Base-by-base conservation (phyloP, 2,888 invertebrate genomes). In the Drosophila kokeensis region DNA sequence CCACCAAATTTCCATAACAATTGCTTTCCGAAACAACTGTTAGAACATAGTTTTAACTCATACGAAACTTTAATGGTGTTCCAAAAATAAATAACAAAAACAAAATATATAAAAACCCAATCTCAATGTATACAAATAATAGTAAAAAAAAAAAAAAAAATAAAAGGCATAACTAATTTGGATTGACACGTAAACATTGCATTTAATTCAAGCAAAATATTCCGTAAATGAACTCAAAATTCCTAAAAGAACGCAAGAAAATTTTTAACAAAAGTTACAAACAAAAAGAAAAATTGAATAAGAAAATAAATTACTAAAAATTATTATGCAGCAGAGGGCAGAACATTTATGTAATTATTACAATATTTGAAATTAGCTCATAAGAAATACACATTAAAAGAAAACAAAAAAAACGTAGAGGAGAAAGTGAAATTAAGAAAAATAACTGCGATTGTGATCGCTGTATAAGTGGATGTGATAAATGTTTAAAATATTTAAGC, bases 391-490 rank as follows among this genome's bases (percentile, higher is more conserved):
- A 68, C 72, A 66, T 69, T 78, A 82, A 77, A 73, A 27, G n/a
- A 65, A 71, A 67, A n/a, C n/a, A 52, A 58, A 42, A 55, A 58
- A 73, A 66, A 73, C 42, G 57, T 71, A 42, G 63, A 58, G 53
- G 54, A 67, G 52, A 58, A 81, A 74, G 67, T 73, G 69, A 69
- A 83, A 72, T 76, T 72, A 80, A 59, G 76, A 60, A 65, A 76
- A 81, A 85, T 75, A 89, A 83, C 82, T 83, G 87, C 91, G 90
- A 90, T 89, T 81, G 79, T 87, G 86, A 83, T 89, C 90, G 88
- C 86, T 82, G 87, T 90, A 85, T 90, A 92, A 91, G 90, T 92
- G 90, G 90, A 92, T 92, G 92, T 92, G 91, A 92, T 92, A 92
- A 89, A 91, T 92, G 92, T 92, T 91, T 87, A 87, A 90, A 84